phyloP scores from a whole-genome alignment of 2,797 vertebrate genomes.

The Aldrovandia affinis region DNA sequence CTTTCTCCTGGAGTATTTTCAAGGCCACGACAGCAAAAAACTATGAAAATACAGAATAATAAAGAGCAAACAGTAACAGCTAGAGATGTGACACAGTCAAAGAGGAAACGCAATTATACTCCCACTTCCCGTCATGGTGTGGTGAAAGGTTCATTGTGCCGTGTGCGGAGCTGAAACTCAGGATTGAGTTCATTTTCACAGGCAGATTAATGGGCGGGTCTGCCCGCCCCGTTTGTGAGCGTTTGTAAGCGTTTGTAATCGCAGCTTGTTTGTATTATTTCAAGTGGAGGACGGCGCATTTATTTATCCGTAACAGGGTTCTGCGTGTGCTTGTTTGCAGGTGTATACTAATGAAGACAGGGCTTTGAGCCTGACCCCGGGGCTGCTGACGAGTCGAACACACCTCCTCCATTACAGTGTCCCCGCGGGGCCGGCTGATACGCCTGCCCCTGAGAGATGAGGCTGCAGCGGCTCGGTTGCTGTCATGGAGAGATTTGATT shows the following conservation, averaged over 20 bases:
- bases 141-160: background rate
- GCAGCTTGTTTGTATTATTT: slow-evolving; percentile 10
- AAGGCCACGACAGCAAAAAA: background rate
- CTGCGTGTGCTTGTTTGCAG: slow-evolving; percentile 5
- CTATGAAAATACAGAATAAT: background rate
- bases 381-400: background rate
- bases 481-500: slow-evolving; percentile 5
- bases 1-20: background rate
- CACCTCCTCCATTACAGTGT: slow-evolving; percentile 14
- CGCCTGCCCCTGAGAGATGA: background rate
- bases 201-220: background rate
- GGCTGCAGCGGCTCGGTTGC: background rate
- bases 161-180: background rate
- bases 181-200: background rate
- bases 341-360: slow-evolving; percentile 3
- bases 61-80: background rate
- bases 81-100: background rate
- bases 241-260: slow-evolving; percentile 8
- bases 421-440: background rate
- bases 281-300: background rate
- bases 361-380: background rate
- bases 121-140: background rate
- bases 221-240: slow-evolving; percentile 11
- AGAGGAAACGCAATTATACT: background rate
- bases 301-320: background rate